Base-by-base conservation (phyloP, 2,888 invertebrate genomes). In the Crossocerus cetratus region DNA sequence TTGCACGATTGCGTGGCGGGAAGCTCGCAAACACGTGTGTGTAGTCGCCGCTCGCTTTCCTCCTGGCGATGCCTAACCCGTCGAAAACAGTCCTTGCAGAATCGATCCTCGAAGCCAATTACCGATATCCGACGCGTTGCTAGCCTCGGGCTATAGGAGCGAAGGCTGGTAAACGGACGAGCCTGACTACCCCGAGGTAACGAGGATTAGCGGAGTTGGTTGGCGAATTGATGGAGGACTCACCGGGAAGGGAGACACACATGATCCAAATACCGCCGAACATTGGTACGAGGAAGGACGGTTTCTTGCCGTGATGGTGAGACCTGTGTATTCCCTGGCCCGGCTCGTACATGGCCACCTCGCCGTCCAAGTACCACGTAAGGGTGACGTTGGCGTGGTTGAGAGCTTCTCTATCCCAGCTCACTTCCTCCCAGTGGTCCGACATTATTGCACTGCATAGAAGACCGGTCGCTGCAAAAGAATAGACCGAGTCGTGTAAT, bases 221-320 rank as follows among this genome's bases (percentile, higher is more conserved):
- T 16, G 3, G 21, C 14, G 1, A 32, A 14, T 57, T 21, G 5
- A 14, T 55, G n/a, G 45, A 45, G 5, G 18, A 55, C 70, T 74
- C 91, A 96, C 96, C 96, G 91, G 94, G 94, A 83, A 97, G 92
- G 84, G 95, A 95, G 84, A 95, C 95, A 90, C 95, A 98, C 90
- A 96, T 93, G 21, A 95, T 97, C 97, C 96, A 97, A 86, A 96
- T 97, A 44, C 96, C 97, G n/a, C 96, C 96, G 84, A 95, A 95
- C 94, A 96, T 96, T 13, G 96, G 97, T 32, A 97, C 95, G 69
- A 97, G 91, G 90, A 96, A 96, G 44, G 94, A 94, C 16, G 87
- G 75, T 82, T 86, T 67, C 70, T 77, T 74, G 43, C 76, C 61
- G 65, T 72, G 23, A 61, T 84, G 81, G 56, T 82, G 80, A 61